These are phyloP conservation scores for Nycticryphes semicollaris DNA, from an alignment of 2,113 vertebrate species.

Conservation along the genomic window DNA sequence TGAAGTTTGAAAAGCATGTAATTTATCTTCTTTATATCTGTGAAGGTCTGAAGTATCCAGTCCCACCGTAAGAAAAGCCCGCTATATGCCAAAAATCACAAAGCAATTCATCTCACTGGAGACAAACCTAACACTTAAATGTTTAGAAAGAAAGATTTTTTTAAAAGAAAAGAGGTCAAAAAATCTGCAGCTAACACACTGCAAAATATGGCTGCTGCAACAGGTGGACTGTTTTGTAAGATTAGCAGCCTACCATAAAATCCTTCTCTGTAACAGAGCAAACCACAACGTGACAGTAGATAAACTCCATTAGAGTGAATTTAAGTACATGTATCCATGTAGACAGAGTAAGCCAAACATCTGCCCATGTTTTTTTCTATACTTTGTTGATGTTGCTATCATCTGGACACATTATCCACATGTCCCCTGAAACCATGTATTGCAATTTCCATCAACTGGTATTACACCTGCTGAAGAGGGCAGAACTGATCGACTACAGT, in stretches of 20 bases:
- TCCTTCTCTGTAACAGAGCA: slow-evolving; percentile 51
- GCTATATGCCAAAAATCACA: slow-evolving; percentile 3
- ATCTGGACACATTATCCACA: slow-evolving; percentile 57
- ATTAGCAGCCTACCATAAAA: slow-evolving; percentile 64
- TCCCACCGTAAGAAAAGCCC: slow-evolving; percentile 1
- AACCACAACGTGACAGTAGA: slow-evolving; percentile 52
- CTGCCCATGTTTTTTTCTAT: slow-evolving; percentile 60
- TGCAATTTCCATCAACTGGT: slow-evolving; percentile 46
- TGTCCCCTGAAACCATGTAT: slow-evolving; percentile 57
- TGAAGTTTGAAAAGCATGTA: neutral
- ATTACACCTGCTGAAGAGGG: slow-evolving; percentile 50
- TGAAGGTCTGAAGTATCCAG: neutral
- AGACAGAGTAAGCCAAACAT: slow-evolving; percentile 71
- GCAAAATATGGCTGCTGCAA: slow-evolving; percentile 31
- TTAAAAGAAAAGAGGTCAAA: neutral
- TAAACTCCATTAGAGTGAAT: slow-evolving; percentile 59
- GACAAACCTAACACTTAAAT: slow-evolving; percentile 23
- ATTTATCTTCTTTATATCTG: neutral
- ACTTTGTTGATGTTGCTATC: slow-evolving; percentile 62
- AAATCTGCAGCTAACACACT: slow-evolving; percentile 27
- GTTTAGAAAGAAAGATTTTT: neutral
- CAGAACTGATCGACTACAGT: neutral
- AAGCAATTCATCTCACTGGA: slow-evolving; percentile 27
- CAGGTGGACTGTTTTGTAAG: slow-evolving; percentile 43
- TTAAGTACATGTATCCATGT: slow-evolving; percentile 66